Conservation (phyloP, 1,140 invertebrate species). For the Drosophila gunungcola region DNA sequence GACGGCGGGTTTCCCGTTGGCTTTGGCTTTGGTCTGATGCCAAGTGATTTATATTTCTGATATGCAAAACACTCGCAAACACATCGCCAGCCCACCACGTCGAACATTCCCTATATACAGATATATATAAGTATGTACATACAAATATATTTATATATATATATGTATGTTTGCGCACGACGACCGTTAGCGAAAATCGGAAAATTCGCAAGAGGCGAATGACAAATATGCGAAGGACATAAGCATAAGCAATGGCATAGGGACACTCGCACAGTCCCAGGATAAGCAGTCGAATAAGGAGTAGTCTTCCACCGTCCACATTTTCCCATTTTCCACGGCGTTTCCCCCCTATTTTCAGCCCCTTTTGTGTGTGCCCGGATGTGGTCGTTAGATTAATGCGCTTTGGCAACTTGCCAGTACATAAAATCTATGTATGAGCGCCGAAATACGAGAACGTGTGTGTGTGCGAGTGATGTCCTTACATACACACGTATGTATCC, state of each 20-base stretch:
- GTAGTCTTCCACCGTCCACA: constrained; percentile 21
- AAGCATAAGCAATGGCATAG: constrained; percentile 79
- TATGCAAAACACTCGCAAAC: constrained; percentile 78
- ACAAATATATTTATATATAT: constrained; percentile 1
- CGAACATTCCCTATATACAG: constrained; percentile 30
- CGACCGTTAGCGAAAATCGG: constrained; percentile 63
- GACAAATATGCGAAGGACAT: constrained; percentile 81
- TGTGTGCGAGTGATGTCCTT: constrained; percentile 23
- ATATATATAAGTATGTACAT: neutral
- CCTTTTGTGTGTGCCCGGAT: constrained; percentile 67
- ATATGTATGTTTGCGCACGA: constrained; percentile 3
- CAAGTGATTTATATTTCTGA: constrained; percentile 82
- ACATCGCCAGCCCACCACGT: constrained; percentile 61
- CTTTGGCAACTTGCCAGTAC: constrained; percentile 80
- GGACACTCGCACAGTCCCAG: constrained; percentile 39
- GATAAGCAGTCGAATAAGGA: constrained; percentile 53
- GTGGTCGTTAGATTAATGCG: constrained; percentile 82
- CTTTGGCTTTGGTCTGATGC: constrained; percentile 71
- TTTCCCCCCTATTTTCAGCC: neutral
- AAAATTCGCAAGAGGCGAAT: constrained; percentile 74
- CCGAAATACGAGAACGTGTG: constrained; percentile 21
- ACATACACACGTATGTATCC: constrained; percentile 19
- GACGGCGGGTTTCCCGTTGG: constrained; percentile 49
- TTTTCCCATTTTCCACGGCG: neutral
- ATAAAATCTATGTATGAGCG: constrained; percentile 78